These are phyloP conservation scores for Akabosia matsudoensis DNA, from an alignment of 1,140 invertebrate species.

Conservation along the genomic window DNA sequence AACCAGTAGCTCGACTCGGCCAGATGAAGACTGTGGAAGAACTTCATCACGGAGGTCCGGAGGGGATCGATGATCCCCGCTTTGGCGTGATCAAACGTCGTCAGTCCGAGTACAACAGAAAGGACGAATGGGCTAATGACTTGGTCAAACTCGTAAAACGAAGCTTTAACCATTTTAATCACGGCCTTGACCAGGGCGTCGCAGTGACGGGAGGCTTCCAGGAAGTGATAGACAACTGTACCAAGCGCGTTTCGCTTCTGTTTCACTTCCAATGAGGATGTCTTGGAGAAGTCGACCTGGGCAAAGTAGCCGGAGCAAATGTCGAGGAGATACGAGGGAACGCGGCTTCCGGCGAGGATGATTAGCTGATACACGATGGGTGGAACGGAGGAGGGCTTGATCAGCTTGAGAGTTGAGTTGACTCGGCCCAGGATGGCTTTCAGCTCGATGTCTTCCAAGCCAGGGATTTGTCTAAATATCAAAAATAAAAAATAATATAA, in stretches of 20 bases:
- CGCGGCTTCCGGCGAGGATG: constrained; percentile 8
- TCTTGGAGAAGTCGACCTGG: not conserved
- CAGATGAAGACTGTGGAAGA: constrained; percentile 1
- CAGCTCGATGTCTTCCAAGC: constrained; percentile 20
- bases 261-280: not conserved
- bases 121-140: constrained; percentile 39
- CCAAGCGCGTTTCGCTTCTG: constrained; percentile 27
- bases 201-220: constrained; percentile 31
- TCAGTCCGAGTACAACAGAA: constrained; percentile 31
- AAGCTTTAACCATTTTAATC: constrained; percentile 30
- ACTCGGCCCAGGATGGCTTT: constrained; percentile 19
- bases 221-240: constrained; percentile 37
- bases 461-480: constrained; percentile 38
- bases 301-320: constrained; percentile 28
- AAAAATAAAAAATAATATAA: no score
- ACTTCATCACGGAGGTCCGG: constrained; percentile 8
- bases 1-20: constrained; percentile 2
- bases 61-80: constrained; percentile 19
- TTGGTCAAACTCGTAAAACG: constrained; percentile 18
- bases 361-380: constrained; percentile 34
- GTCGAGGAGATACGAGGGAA: constrained; percentile 3
- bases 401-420: not conserved
- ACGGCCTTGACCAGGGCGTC: constrained; percentile 26
- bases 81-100: constrained; percentile 28
- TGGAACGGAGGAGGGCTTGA: constrained; percentile 25